Conservation (phyloP, 2,113 vertebrate genomes). For the Procapra przewalskii region DNA sequence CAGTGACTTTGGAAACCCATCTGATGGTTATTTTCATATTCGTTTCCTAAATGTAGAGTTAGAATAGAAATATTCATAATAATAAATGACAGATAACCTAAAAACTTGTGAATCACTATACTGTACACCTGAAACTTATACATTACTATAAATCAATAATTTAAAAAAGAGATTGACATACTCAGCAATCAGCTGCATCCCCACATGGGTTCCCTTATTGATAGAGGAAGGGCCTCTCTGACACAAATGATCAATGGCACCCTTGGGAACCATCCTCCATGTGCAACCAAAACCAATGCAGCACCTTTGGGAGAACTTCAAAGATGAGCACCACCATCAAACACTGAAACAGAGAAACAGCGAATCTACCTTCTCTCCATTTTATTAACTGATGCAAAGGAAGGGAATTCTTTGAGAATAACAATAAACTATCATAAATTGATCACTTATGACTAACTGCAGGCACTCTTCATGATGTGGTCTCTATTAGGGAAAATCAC, state of each 20-base stretch:
- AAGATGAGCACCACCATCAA: background rate
- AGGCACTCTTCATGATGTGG: background rate
- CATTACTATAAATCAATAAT: background rate
- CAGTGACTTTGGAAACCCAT: background rate
- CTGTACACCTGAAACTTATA: background rate
- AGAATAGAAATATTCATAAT: background rate
- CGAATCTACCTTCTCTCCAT: no score
- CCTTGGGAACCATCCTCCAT: background rate
- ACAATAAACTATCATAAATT: background rate
- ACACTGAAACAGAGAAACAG: background rate
- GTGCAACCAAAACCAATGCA: fast-evolving
- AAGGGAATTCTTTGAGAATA: background rate
- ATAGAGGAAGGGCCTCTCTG: background rate
- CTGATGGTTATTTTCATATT: background rate
- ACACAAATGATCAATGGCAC: background rate
- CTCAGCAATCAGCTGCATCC: background rate
- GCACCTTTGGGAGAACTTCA: fast-evolving
- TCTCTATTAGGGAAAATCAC: background rate
- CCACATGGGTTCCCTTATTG: background rate
- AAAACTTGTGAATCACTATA: background rate
- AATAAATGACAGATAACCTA: background rate
- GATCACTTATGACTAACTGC: no score
- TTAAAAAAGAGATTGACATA: background rate
- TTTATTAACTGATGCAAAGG: background rate
- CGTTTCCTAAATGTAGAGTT: background rate